Evolutionary conservation across 2,113 vertebrate genomes (phyloP).

Genomic region (Vulpes vulpes): DNA sequence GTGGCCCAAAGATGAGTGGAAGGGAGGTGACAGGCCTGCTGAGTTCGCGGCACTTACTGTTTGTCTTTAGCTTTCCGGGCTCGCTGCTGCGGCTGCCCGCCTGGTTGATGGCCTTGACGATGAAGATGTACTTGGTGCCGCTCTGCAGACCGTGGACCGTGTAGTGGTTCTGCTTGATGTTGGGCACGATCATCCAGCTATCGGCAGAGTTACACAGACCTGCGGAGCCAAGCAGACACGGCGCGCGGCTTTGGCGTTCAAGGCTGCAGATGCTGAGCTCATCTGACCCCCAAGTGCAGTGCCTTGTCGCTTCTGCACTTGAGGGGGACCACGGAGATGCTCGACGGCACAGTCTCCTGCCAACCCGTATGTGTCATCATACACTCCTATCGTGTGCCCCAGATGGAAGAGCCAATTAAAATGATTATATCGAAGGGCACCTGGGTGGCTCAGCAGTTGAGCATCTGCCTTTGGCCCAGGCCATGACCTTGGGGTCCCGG

Average conservation of each 20-base stretch:
- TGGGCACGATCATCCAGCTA: slow-evolving; percentile 99
- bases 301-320: background rate
- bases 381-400: background rate
- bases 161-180: slow-evolving; percentile 99
- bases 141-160: slow-evolving; percentile 98
- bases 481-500: too few relatives aligned
- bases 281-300: background rate
- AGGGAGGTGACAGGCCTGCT: fast-evolving
- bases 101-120: slow-evolving; percentile 99
- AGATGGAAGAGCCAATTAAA: background rate
- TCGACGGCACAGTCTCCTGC: background rate
- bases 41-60: slow-evolving; percentile 91
- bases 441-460: too few relatives aligned
- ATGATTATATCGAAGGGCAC: background rate
- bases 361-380: background rate
- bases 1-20: background rate
- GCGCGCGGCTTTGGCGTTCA: background rate
- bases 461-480: too few relatives aligned
- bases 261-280: too few relatives aligned
- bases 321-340: background rate
- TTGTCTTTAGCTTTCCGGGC: slow-evolving; percentile 97
- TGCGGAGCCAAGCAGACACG: slow-evolving; percentile 84
- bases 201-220: slow-evolving; percentile 99
- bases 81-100: slow-evolving; percentile 97
- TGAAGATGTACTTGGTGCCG: slow-evolving; percentile 98